Evolutionary conservation across 2,113 vertebrate genomes (phyloP).

Genomic region (Eidolon helvum): DNA sequence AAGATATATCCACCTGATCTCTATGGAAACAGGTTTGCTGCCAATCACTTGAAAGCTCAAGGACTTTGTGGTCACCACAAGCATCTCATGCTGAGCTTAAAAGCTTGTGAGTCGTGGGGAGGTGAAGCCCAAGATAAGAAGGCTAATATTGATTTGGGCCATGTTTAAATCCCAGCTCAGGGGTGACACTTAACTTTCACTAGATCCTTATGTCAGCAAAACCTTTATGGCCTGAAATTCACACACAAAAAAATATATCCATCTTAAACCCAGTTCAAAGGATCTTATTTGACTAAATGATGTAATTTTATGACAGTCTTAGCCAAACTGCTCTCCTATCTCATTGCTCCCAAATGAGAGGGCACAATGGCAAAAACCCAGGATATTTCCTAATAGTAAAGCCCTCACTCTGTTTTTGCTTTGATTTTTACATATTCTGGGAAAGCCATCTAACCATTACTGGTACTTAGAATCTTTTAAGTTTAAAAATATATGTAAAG

Average conservation of each 20-base stretch:
- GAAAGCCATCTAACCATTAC: not conserved
- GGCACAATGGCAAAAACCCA: not conserved
- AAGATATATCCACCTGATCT: not conserved
- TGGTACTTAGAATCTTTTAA: not conserved
- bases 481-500: not conserved
- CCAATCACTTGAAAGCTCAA: not conserved
- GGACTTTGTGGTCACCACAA: not conserved
- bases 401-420: not conserved
- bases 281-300: not conserved
- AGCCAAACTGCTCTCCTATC: not conserved
- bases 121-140: not conserved
- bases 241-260: not conserved
- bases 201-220: not conserved
- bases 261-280: not conserved
- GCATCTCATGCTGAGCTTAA: not conserved
- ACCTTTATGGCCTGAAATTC: not conserved
- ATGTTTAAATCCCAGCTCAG: not conserved
- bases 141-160: not conserved
- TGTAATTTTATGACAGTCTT: not conserved
- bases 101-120: not conserved
- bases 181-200: not conserved
- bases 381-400: not conserved
- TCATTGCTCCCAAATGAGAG: not conserved
- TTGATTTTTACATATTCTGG: not conserved
- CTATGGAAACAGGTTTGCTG: not conserved